These are phyloP conservation scores for Megalops cyprinoides DNA, from an alignment of 2,797 vertebrate species.

Conservation along the genomic window DNA sequence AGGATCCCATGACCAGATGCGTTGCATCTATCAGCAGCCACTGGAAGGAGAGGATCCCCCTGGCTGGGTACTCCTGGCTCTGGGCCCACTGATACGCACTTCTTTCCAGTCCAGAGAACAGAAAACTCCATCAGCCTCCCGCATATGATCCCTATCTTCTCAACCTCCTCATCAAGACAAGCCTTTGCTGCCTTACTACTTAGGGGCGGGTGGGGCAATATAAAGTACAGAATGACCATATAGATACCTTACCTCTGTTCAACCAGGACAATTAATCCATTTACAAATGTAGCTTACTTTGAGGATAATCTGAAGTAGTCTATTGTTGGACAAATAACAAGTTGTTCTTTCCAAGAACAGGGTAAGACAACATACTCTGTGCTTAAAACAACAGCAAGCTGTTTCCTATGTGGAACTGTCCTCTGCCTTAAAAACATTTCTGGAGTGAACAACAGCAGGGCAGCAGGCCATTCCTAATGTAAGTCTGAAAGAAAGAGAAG, in stretches of 20 bases:
- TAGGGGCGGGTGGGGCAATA: background rate
- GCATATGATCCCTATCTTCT: too few relatives aligned
- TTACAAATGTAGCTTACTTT: background rate
- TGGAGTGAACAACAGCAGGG: too few relatives aligned
- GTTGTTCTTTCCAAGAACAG: background rate
- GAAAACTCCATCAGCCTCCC: slow-evolving; percentile 5
- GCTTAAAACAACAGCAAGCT: background rate
- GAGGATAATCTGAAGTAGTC: background rate
- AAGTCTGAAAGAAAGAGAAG: background rate
- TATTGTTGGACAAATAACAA: background rate
- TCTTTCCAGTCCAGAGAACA: slow-evolving; percentile 22
- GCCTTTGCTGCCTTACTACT: background rate
- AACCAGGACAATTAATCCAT: background rate
- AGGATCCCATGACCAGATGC: slow-evolving; percentile 52
- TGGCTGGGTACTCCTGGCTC: background rate
- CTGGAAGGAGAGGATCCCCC: background rate
- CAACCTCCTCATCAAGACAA: too few relatives aligned
- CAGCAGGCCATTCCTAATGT: background rate
- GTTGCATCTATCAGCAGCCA: slow-evolving; percentile 2
- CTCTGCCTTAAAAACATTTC: background rate
- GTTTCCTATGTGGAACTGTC: background rate
- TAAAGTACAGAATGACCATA: background rate
- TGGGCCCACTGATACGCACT: slow-evolving; percentile 2
- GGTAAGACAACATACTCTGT: background rate
- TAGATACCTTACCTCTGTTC: too few relatives aligned